Conservation (phyloP, 2,888 invertebrate genomes). For the Coleophora deauratella region DNA sequence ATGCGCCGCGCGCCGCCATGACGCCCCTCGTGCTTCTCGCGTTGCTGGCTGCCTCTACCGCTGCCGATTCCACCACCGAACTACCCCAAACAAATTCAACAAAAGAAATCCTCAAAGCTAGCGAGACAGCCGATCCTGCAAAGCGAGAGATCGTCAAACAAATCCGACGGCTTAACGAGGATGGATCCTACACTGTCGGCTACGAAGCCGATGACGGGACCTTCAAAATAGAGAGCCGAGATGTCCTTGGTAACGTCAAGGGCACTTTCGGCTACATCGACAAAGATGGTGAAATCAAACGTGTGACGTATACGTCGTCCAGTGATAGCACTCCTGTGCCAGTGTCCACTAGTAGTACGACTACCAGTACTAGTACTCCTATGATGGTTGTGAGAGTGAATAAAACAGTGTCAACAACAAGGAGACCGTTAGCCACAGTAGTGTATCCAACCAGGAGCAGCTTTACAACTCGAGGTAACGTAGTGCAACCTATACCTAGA, state of each 20-base stretch:
- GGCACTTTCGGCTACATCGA: conserved; percentile 89
- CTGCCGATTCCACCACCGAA: conserved; percentile 30
- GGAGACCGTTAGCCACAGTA: conserved; percentile 63
- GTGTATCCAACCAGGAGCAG: conserved; percentile 71
- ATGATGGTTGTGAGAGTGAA: conserved; percentile 66
- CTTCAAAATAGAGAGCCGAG: conserved; percentile 88
- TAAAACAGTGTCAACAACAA: conserved; percentile 66
- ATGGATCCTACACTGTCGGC: conserved; percentile 89
- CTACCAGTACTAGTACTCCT: conserved; percentile 47
- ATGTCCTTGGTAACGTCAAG: conserved; percentile 85
- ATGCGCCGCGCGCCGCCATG: conserved; percentile 64
- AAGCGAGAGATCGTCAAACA: conserved; percentile 87
- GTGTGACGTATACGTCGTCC: conserved; percentile 80
- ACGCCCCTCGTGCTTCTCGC: conserved; percentile 48
- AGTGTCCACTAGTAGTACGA: conserved; percentile 43
- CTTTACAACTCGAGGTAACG: conserved; percentile 73
- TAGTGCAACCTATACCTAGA: conserved; percentile 78
- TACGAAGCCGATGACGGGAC: conserved; percentile 90
- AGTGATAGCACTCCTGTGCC: conserved; percentile 62
- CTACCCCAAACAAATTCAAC: conserved; percentile 45
- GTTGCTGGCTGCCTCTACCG: conserved; percentile 39
- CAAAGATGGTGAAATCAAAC: conserved; percentile 83
- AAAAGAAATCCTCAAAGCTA: conserved; percentile 72
- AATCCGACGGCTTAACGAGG: conserved; percentile 85
- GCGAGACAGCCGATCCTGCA: conserved; percentile 79